Evolutionary conservation across 2,797 vertebrate species (phyloP).

Genomic region (Gallinago stenura): DNA sequence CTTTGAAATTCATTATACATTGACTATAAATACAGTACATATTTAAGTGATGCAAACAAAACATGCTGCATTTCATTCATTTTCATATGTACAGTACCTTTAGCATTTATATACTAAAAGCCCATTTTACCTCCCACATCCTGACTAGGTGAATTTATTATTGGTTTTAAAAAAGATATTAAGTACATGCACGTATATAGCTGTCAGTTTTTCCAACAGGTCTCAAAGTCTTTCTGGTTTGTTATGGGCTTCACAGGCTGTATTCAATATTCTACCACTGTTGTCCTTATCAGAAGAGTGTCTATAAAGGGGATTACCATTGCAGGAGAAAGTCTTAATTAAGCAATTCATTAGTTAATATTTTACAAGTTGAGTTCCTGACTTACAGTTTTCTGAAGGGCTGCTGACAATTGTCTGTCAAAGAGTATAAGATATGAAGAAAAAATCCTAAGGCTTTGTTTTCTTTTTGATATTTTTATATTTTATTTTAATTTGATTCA

Average conservation of each 20-base stretch:
- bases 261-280: not conserved
- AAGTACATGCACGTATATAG: not conserved
- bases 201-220: not conserved
- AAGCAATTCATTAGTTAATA: not conserved
- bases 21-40: not conserved
- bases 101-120: not conserved
- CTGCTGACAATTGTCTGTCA: not conserved
- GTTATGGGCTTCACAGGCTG: not conserved
- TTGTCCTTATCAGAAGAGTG: not conserved
- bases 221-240: not conserved
- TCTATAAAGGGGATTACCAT: not conserved
- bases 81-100: not conserved
- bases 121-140: not conserved
- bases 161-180: not conserved
- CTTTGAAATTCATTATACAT: not conserved
- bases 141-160: not conserved
- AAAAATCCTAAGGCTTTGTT: not conserved
- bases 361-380: not conserved
- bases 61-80: not conserved
- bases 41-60: not conserved
- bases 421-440: not conserved
- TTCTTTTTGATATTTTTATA: not conserved
- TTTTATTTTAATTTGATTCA: not conserved
- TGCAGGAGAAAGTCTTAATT: not conserved
- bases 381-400: not conserved